Conservation (phyloP, 2,797 vertebrate species). For the Alfaro cultratus region DNA sequence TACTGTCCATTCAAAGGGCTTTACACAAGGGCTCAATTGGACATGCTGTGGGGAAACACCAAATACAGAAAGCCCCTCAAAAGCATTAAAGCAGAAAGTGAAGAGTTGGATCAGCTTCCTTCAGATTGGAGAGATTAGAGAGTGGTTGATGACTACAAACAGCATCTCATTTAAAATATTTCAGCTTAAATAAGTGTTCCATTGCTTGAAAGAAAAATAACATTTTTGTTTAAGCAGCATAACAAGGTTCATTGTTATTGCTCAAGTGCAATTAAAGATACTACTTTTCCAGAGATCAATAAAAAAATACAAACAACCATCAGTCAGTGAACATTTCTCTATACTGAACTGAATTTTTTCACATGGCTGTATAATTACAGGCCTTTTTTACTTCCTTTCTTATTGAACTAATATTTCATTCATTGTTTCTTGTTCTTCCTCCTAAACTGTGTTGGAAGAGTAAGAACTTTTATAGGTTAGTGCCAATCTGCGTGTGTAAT, state of each 20-base stretch:
- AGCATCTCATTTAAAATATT: background rate
- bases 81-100: background rate
- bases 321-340: background rate
- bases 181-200: background rate
- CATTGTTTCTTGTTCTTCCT: conserved; percentile 31
- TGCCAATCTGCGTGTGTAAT: conserved; percentile 1
- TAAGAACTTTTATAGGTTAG: conserved; percentile 7
- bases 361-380: conserved; percentile 19
- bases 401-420: conserved; percentile 47
- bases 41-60: no score
- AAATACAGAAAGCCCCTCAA: no score
- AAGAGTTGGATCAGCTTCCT: background rate
- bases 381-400: conserved; percentile 32
- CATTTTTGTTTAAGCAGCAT: background rate
- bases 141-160: background rate
- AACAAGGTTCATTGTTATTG: background rate
- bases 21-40: no score
- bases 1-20: no score
- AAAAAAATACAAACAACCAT: background rate
- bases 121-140: background rate
- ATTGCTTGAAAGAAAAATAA: background rate
- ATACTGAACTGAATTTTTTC: background rate
- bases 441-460: conserved; percentile 38
- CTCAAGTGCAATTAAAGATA: background rate
- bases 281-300: background rate